Evolutionary conservation across 1,140 invertebrate species (phyloP).

Genomic region (Heterodera schachtii): DNA sequence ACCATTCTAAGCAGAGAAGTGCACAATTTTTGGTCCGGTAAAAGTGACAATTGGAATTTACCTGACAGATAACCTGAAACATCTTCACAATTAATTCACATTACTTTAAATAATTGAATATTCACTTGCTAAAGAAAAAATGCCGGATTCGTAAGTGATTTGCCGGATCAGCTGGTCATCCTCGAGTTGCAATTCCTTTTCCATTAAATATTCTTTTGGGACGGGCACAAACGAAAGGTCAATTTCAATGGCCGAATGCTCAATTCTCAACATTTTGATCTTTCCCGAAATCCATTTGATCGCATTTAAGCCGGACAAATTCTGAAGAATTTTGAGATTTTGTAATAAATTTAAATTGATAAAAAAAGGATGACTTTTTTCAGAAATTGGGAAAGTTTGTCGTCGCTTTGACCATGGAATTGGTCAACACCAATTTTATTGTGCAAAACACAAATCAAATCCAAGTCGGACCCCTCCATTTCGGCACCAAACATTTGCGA

Average conservation of each 20-base stretch:
- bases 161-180: background rate
- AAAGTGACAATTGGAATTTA: background rate
- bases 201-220: background rate
- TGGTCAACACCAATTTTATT: background rate
- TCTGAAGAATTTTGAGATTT: background rate
- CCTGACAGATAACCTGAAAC: background rate
- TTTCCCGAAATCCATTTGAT: background rate
- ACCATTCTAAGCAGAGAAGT: background rate
- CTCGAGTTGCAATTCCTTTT: background rate
- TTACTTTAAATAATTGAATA: background rate
- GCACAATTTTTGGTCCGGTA: background rate
- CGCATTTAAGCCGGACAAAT: background rate
- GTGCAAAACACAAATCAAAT: background rate
- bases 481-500: background rate
- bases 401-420: background rate
- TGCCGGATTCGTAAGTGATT: background rate
- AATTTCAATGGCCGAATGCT: background rate
- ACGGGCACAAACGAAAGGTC: background rate
- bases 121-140: background rate
- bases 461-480: background rate
- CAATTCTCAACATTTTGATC: background rate
- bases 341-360: background rate
- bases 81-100: background rate
- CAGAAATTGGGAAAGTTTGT: background rate
- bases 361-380: background rate